A percentile compares a stretch with the other conserved stretches of the same genome.
Conservation (phyloP, 2,888 invertebrate species). For the Leptinotarsa haldemani region DNA sequence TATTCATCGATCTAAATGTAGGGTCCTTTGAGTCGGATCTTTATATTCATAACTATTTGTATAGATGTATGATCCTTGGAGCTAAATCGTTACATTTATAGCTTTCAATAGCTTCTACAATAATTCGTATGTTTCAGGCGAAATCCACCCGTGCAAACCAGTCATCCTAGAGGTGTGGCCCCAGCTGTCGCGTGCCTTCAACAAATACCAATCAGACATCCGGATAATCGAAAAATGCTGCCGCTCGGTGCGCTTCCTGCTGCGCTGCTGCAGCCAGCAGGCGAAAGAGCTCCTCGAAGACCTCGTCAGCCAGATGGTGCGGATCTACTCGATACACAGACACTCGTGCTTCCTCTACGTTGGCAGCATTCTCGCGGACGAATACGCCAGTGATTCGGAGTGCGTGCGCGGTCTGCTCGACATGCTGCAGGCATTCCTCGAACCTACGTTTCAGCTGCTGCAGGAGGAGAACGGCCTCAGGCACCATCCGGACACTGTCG, state of each 20-base stretch:
- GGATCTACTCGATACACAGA: conserved; percentile 80
- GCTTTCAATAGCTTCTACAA: neutral
- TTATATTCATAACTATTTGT: too few species aligned
- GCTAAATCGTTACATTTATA: neutral
- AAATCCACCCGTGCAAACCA: conserved; percentile 60
- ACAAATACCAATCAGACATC: conserved; percentile 83
- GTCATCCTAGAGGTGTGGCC: conserved; percentile 84
- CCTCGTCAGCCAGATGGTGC: conserved; percentile 86
- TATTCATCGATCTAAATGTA: too few species aligned
- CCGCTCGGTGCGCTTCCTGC: conserved; percentile 87
- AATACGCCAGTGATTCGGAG: conserved; percentile 78
- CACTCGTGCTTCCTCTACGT: conserved; percentile 94
- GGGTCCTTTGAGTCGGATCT: too few species aligned
- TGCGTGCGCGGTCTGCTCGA: conserved; percentile 84
- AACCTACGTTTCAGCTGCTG: conserved; percentile 83
- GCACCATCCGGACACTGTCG: conserved; percentile 97
- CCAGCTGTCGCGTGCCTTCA: conserved; percentile 80
- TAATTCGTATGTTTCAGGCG: conserved; percentile 47
- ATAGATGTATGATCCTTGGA: neutral
- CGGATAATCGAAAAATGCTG: conserved; percentile 94
- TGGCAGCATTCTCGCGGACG: conserved; percentile 88
- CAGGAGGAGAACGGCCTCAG: conserved; percentile 83
- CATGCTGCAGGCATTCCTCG: conserved; percentile 87
- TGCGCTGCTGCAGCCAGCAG: conserved; percentile 86
- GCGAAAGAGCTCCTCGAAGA: conserved; percentile 79